These are phyloP conservation scores for Phenganax marumi DNA, from an alignment of 92 coral and sea anemone genomes.

Conservation along the genomic window DNA sequence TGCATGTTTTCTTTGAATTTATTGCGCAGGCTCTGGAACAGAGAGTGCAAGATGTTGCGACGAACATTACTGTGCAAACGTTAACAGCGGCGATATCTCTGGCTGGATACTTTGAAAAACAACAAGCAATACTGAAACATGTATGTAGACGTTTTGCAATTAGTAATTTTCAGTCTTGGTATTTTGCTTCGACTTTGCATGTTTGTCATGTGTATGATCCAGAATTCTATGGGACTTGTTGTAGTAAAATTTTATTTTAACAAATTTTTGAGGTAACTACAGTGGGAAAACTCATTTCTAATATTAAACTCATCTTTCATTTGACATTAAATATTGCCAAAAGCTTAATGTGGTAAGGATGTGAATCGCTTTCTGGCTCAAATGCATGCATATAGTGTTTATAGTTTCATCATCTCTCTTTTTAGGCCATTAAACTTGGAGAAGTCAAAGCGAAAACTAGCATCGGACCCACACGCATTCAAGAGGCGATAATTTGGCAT, in stretches of 20 bases:
- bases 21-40: slow-evolving; percentile 37
- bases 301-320: no score
- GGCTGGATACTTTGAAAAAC: slow-evolving; percentile 26
- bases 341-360: not conserved
- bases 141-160: no score
- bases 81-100: slow-evolving; percentile 34
- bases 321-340: no score
- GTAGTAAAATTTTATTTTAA: no score
- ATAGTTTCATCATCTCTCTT: slow-evolving; percentile 3
- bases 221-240: no score
- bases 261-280: no score
- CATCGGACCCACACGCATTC: slow-evolving; percentile 10
- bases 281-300: no score
- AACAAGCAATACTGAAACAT: slow-evolving; percentile 19
- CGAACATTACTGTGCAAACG: slow-evolving; percentile 1
- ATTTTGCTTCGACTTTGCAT: no score
- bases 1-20: slow-evolving; percentile 22
- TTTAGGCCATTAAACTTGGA: slow-evolving; percentile 36
- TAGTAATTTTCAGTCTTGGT: no score
- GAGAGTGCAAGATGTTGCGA: slow-evolving; percentile 29
- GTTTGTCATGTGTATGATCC: no score
- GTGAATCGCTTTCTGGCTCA: slow-evolving; percentile 4
- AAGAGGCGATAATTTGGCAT: no score
- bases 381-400: no score
- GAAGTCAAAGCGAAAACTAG: slow-evolving; percentile 35